phyloP scores from a whole-genome alignment of 2,113 vertebrate genomes.

The Trichechus manatus region DNA sequence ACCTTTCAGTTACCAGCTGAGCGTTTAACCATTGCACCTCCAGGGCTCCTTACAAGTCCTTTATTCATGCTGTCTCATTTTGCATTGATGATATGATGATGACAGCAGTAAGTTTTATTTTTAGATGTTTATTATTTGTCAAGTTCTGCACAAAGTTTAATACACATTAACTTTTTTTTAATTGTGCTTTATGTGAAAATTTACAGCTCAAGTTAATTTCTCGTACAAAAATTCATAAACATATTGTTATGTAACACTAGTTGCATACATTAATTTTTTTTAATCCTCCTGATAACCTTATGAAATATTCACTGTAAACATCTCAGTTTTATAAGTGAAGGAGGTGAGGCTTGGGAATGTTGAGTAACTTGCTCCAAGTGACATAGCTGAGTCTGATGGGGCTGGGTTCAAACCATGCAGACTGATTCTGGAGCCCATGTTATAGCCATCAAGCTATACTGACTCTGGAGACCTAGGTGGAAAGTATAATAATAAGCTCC shows the following conservation, averaged over 20 bases:
- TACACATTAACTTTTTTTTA: background rate
- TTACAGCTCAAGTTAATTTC: no score
- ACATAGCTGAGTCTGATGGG: background rate
- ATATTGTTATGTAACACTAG: no score
- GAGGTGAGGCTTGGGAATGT: background rate
- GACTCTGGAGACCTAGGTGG: background rate
- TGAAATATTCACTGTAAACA: background rate
- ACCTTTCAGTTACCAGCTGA: no score
- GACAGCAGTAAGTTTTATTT: background rate
- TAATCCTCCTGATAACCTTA: background rate
- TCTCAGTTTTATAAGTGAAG: background rate
- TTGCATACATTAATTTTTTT: background rate
- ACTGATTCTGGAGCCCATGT: background rate
- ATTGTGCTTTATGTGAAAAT: no score
- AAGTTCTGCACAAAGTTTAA: background rate
- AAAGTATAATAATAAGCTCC: background rate
- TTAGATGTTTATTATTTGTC: background rate
- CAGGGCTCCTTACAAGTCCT: background rate
- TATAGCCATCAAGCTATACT: background rate
- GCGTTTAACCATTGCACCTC: no score
- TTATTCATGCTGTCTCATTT: conserved; percentile 3
- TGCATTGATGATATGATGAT: background rate
- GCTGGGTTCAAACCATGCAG: background rate
- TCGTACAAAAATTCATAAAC: no score
- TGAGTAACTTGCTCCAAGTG: background rate